phyloP scores from a whole-genome alignment of 1,140 invertebrate genomes.

The Philopotamus ludificatus region DNA sequence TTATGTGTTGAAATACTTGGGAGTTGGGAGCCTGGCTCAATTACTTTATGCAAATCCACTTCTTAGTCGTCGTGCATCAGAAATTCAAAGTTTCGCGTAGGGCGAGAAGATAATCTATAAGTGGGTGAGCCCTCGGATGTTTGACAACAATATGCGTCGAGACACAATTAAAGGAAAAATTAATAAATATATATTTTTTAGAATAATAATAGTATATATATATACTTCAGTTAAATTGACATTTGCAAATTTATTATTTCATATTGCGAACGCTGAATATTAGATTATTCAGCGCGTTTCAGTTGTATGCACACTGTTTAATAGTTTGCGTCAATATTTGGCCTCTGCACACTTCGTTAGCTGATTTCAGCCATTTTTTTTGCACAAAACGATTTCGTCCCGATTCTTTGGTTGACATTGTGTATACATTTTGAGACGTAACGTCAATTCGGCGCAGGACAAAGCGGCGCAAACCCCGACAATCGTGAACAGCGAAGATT shows the following conservation, averaged over 20 bases:
- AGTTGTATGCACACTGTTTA: constrained; percentile 4
- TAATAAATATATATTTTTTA: neutral
- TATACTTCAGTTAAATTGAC: neutral
- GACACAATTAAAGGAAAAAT: neutral
- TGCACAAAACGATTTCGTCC: neutral
- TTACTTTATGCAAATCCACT: constrained; percentile 30
- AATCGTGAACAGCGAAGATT: no score
- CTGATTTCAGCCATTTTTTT: neutral
- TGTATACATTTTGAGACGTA: neutral
- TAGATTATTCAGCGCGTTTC: constrained; percentile 17
- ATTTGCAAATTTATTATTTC: constrained; percentile 10
- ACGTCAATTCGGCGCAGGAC: neutral
- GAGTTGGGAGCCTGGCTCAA: constrained; percentile 17
- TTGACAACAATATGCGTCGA: neutral
- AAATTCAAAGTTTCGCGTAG: constrained; percentile 26
- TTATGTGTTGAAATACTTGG: neutral
- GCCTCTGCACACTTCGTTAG: constrained; percentile 7
- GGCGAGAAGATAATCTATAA: constrained; percentile 9
- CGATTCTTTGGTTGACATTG: neutral
- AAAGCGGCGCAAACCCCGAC: no score
- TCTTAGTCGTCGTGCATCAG: constrained; percentile 5
- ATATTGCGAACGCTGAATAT: constrained; percentile 14
- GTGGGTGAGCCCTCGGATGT: constrained; percentile 1
- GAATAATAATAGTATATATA: neutral
- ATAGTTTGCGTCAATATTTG: constrained; percentile 16